Conservation (phyloP, 1,140 invertebrate genomes). For the Cydia fagiglandana region DNA sequence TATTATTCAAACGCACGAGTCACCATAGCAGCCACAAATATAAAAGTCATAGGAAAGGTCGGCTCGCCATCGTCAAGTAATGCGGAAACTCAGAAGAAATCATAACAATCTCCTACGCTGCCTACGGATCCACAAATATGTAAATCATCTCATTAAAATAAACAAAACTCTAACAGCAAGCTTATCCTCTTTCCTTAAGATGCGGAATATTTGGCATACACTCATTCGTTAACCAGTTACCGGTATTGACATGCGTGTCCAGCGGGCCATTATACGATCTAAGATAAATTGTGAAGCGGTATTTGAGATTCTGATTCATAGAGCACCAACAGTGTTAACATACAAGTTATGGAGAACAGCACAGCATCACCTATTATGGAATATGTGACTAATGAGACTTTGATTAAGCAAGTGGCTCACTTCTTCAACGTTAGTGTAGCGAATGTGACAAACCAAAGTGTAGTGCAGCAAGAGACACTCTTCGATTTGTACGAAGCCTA, state of each 20-base stretch:
- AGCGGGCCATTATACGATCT: constrained; percentile 14
- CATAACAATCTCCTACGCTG: not conserved
- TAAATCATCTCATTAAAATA: constrained; percentile 59
- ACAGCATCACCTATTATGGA: constrained; percentile 11
- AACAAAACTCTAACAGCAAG: constrained; percentile 50
- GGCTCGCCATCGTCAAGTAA: not conserved
- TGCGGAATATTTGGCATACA: constrained; percentile 49
- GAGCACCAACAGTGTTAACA: constrained; percentile 7
- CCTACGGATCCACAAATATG: constrained; percentile 56
- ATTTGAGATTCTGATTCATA: constrained; percentile 17
- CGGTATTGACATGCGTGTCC: constrained; percentile 52
- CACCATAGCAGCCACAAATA: constrained; percentile 10
- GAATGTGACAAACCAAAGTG: constrained; percentile 46
- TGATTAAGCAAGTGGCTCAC: constrained; percentile 34
- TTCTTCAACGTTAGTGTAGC: constrained; percentile 36
- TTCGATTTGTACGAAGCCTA: constrained; percentile 57
- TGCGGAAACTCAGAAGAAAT: constrained; percentile 14
- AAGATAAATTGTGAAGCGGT: constrained; percentile 20
- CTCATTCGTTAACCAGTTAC: constrained; percentile 50
- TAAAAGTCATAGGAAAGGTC: not conserved
- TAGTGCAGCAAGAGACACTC: constrained; percentile 42
- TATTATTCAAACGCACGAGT: constrained; percentile 18
- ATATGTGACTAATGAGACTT: constrained; percentile 35
- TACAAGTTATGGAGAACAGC: constrained; percentile 30
- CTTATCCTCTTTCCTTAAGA: constrained; percentile 46